phyloP scores from a whole-genome alignment of 92 coral and sea anemone species.

The Galaxea fascicularis region DNA sequence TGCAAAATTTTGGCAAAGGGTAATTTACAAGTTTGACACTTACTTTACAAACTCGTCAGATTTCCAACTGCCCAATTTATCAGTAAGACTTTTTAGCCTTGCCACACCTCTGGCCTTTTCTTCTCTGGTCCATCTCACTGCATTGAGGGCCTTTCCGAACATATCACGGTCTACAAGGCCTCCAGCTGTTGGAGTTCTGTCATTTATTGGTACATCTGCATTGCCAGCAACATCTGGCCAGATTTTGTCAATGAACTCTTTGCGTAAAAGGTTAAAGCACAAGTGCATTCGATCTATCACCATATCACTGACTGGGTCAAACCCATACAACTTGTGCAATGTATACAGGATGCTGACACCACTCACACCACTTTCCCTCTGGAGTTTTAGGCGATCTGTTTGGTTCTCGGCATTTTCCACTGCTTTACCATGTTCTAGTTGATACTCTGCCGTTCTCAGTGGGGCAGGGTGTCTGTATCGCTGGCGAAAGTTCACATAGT shows the following conservation, averaged over 20 bases:
- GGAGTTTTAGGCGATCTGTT: conserved; percentile 51
- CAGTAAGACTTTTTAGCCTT: conserved; percentile 61
- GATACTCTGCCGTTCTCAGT: conserved; percentile 59
- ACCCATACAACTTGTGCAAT: conserved; percentile 63
- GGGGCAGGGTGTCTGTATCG: conserved; percentile 46
- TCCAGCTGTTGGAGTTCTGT: conserved; percentile 70
- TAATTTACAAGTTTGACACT: conserved; percentile 1
- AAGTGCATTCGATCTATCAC: conserved; percentile 81
- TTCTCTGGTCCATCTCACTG: conserved; percentile 68
- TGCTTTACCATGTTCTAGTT: conserved; percentile 53
- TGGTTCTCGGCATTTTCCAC: conserved; percentile 67
- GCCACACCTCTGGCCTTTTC: conserved; percentile 79
- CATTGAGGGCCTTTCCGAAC: conserved; percentile 45
- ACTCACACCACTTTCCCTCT: conserved; percentile 69
- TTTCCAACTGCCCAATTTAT: conserved; percentile 83
- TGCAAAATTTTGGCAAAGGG: not conserved
- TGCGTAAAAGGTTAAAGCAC: conserved; percentile 69
- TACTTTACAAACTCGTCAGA: conserved; percentile 78
- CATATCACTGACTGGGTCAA: conserved; percentile 82
- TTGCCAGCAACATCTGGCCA: conserved; percentile 79
- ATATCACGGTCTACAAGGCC: conserved; percentile 62
- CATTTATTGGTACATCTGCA: conserved; percentile 47
- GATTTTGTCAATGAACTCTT: conserved; percentile 74
- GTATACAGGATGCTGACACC: conserved; percentile 75
- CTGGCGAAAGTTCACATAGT: conserved; percentile 55